These are phyloP conservation scores for Acrossocheilus wenchowensis DNA, from an alignment of 2,797 vertebrate genomes.

Conservation along the genomic window DNA sequence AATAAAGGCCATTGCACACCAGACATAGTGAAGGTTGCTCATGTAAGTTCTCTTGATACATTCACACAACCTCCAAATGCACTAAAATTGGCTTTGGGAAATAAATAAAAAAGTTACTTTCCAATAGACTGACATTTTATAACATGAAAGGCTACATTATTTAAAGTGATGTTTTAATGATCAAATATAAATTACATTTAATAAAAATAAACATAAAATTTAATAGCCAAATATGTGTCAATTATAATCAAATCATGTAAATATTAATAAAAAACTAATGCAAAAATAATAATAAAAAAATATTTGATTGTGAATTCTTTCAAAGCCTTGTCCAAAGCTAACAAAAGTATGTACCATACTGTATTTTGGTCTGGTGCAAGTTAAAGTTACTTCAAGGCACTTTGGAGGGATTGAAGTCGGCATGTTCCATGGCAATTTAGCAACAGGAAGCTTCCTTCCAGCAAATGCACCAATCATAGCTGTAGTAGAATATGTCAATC, in stretches of 20 bases:
- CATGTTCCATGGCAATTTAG: slow-evolving; percentile 28
- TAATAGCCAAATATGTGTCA: neutral
- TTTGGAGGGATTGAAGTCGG: slow-evolving; percentile 15
- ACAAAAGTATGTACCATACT: neutral
- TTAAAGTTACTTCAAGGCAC: slow-evolving; percentile 16
- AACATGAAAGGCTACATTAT: neutral
- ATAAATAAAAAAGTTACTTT: neutral
- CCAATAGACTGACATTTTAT: neutral
- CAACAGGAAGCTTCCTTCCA: slow-evolving; percentile 18
- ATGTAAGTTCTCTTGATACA: neutral
- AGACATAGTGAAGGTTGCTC: neutral
- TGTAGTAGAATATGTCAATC: slow-evolving; percentile 21
- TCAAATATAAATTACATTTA: neutral
- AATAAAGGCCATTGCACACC: slow-evolving; percentile 15
- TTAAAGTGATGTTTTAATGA: neutral
- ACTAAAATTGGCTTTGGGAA: neutral
- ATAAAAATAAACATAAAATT: neutral
- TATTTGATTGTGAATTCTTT: neutral
- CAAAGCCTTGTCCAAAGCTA: neutral
- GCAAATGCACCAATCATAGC: slow-evolving; percentile 25
- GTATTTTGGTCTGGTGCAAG: neutral
- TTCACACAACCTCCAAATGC: neutral
- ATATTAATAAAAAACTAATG: neutral
- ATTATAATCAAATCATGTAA: neutral
- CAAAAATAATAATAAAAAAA: neutral